phyloP scores from a whole-genome alignment of 2,113 vertebrate genomes.

The Microcebus jonahi region DNA sequence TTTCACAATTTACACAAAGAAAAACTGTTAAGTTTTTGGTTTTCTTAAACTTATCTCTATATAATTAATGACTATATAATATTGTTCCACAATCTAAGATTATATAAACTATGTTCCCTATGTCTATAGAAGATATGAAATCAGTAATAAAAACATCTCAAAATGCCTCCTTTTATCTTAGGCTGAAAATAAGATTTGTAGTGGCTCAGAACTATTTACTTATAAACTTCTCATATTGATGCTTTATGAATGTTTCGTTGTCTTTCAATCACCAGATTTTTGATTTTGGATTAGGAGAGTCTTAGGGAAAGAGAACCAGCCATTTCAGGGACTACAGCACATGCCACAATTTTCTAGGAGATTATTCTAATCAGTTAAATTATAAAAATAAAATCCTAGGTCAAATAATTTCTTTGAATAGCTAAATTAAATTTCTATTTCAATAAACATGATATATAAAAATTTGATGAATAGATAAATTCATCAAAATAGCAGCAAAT shows the following conservation, averaged over 20 bases:
- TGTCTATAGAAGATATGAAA: not conserved
- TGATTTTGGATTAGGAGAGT: not conserved
- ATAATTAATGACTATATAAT: not conserved
- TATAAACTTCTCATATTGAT: not conserved
- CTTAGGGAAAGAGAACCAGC: not conserved
- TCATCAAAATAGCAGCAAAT: not conserved
- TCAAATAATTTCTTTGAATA: not conserved
- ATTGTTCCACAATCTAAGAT: not conserved
- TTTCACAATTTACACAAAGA: not conserved
- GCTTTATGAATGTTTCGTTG: not conserved
- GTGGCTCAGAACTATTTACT: not conserved
- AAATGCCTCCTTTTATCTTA: not conserved
- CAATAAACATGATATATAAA: not conserved
- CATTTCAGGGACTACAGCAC: not conserved
- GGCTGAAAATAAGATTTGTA: not conserved
- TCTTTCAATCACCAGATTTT: not conserved
- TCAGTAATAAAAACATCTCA: not conserved
- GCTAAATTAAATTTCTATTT: not conserved
- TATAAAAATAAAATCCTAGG: not conserved
- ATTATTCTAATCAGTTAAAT: not conserved
- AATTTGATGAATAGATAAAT: not conserved
- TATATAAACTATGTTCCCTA: not conserved
- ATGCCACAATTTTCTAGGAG: not conserved
- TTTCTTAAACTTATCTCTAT: not conserved
- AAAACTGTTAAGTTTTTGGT: not conserved